Base-by-base conservation (phyloP, 1,140 invertebrate genomes). In the Dinothrombium tinctorium region DNA sequence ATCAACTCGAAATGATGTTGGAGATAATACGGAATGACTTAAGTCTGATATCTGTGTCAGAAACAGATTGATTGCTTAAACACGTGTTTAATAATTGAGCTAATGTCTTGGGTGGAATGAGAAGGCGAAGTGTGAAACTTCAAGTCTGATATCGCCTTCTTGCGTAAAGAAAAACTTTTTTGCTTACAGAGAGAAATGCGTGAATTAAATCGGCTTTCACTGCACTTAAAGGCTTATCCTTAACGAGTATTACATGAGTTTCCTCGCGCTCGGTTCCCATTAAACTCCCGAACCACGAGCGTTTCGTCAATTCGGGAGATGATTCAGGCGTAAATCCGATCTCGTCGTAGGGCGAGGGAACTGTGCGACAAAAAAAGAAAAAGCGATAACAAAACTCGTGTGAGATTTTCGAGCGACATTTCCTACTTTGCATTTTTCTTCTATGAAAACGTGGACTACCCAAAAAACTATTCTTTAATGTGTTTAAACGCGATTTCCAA, bases 121-220 rank as follows among this genome's bases (percentile, higher is more conserved):
- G n/a, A n/a, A n/a, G n/a, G n/a, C n/a, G n/a, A n/a, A n/a, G n/a
- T n/a, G n/a, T n/a, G n/a, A n/a, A n/a, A n/a, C n/a, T n/a, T n/a
- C n/a, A n/a, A n/a, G n/a, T n/a, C n/a, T n/a, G n/a, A n/a, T n/a
- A n/a, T n/a, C n/a, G n/a, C n/a, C n/a, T n/a, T n/a, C n/a, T n/a
- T n/a, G n/a, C n/a, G n/a, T n/a, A n/a, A n/a, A n/a, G n/a, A n/a
- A n/a, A n/a, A n/a, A n/a, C n/a, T 12, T 4, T 7, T 17, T 36
- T 17, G 66, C 65, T 71, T 64, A 89, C 84, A 59, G 89, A 95
- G 48, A 98, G 68, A 64, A 98, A 96, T 47, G 89, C 86, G 55
- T 96, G 86, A 49, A 98, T 92, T 28, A 99, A 68, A 64, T 98
- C 90, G 28, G 89, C 90, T 63, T 98, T 98, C 36, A 98, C 81